Evolutionary conservation across 2,888 invertebrate species (phyloP).

Genomic region (Drosophila quinaria): DNA sequence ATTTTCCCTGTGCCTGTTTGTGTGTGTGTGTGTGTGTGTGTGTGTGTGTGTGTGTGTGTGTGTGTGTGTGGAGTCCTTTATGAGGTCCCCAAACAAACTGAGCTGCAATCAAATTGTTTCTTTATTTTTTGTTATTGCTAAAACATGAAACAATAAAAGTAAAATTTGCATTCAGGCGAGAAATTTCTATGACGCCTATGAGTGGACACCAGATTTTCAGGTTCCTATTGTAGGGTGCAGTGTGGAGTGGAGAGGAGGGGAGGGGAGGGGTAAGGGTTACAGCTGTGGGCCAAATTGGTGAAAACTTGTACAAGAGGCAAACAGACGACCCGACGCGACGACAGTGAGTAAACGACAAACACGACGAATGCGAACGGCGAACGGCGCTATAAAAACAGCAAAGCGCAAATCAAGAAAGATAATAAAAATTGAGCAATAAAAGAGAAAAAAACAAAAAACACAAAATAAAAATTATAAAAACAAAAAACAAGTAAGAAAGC

Average conservation of each 20-base stretch:
- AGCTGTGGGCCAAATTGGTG: slow-evolving; percentile 45
- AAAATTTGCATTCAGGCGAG: slow-evolving; percentile 60
- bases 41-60: neutral
- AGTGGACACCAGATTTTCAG: slow-evolving; percentile 60
- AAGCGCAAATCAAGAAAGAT: slow-evolving; percentile 71
- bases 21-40: slow-evolving; percentile 3
- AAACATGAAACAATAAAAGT: slow-evolving; percentile 59
- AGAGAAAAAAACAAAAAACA: slow-evolving; percentile 24
- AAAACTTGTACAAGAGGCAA: slow-evolving; percentile 49
- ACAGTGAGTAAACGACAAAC: slow-evolving; percentile 1
- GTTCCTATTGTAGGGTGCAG: slow-evolving; percentile 22
- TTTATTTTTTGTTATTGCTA: slow-evolving; percentile 22
- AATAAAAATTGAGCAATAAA: slow-evolving; percentile 67
- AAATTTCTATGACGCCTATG: slow-evolving; percentile 54
- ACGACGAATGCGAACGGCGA: slow-evolving; percentile 6
- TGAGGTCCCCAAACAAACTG: slow-evolving; percentile 15
- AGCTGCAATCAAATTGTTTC: slow-evolving; percentile 41
- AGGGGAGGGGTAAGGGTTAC: slow-evolving; percentile 32
- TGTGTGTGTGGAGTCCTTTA: slow-evolving; percentile 7
- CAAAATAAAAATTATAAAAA: slow-evolving; percentile 23
- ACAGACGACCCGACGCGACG: slow-evolving; percentile 10
- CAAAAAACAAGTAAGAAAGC: slow-evolving; percentile 25
- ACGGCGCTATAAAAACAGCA: slow-evolving; percentile 57
- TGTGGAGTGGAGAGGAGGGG: slow-evolving; percentile 8
- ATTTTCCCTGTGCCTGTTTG: neutral